Conservation (phyloP, 2,888 invertebrate genomes). For the Lypha dubia region DNA sequence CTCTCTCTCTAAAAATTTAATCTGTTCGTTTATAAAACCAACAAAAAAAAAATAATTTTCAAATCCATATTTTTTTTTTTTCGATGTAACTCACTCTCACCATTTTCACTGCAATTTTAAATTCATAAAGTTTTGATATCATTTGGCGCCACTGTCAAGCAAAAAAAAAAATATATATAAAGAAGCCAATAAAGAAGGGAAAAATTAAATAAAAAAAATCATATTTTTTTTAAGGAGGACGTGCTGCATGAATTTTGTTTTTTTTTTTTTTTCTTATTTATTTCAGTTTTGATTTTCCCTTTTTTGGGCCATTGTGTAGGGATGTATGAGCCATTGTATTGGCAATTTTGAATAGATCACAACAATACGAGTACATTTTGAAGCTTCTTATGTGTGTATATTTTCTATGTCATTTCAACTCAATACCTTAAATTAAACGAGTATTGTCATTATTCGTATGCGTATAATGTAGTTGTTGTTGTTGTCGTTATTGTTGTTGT, state of each 20-base stretch:
- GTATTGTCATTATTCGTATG: constrained; percentile 12
- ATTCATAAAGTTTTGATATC: constrained; percentile 73
- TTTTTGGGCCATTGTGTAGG: constrained; percentile 24
- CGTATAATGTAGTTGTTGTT: constrained; percentile 6
- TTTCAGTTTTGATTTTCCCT: constrained; percentile 35
- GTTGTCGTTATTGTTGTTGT: no score
- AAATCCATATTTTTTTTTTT: background rate
- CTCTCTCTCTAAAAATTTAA: no score
- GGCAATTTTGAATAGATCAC: constrained; percentile 54
- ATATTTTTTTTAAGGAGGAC: constrained; percentile 39
- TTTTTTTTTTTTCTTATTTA: constrained; percentile 12
- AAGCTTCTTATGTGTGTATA: constrained; percentile 17
- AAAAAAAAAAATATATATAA: constrained; percentile 18
- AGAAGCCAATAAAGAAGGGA: constrained; percentile 32
- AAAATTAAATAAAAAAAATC: background rate
- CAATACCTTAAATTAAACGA: background rate
- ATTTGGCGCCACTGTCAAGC: constrained; percentile 72
- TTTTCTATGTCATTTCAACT: constrained; percentile 47
- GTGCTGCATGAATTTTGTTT: constrained; percentile 21
- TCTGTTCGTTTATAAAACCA: no score
- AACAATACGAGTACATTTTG: constrained; percentile 36
- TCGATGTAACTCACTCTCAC: constrained; percentile 6
- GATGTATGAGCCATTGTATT: background rate
- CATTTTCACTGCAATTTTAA: constrained; percentile 56
- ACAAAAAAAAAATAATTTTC: no score